These are phyloP conservation scores for Struthidea cinerea DNA, from an alignment of 2,113 vertebrate species.

Conservation along the genomic window DNA sequence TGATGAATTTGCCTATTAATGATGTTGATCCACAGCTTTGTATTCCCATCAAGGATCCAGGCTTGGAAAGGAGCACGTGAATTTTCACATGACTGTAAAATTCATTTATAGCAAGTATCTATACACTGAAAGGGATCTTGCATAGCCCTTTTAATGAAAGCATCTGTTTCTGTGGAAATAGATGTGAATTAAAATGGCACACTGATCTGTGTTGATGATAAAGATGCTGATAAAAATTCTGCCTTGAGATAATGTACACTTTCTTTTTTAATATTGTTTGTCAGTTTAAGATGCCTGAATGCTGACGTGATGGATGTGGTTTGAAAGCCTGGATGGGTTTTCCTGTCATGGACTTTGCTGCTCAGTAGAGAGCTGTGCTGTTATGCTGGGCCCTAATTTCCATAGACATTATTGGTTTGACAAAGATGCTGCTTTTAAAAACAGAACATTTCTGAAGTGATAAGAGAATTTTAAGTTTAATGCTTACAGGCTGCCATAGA, in stretches of 20 bases:
- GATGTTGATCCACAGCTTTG: not conserved
- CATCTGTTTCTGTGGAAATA: not conserved
- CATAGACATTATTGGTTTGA: slow-evolving; percentile 1
- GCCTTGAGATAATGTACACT: slow-evolving; percentile 19
- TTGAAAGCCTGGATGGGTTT: slow-evolving; percentile 25
- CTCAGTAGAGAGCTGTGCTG: not conserved
- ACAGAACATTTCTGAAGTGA: not conserved
- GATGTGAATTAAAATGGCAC: slow-evolving; percentile 25
- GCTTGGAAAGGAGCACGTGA: not conserved
- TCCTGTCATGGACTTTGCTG: not conserved
- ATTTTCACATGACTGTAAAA: not conserved
- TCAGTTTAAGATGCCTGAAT: slow-evolving; percentile 24
- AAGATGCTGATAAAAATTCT: slow-evolving; percentile 36
- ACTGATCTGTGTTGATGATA: slow-evolving; percentile 20
- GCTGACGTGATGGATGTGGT: not conserved
- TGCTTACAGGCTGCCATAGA: not conserved
- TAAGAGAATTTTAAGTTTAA: not conserved
- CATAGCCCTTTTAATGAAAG: not conserved
- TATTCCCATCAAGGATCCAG: not conserved
- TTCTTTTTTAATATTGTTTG: slow-evolving; percentile 45
- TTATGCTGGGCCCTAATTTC: not conserved
- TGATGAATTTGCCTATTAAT: not conserved
- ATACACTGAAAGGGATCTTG: not conserved
- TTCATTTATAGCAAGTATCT: not conserved
- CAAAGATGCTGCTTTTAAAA: slow-evolving; percentile 29